phyloP scores from a whole-genome alignment of 2,888 invertebrate species.

The Aleiodes testaceus region DNA sequence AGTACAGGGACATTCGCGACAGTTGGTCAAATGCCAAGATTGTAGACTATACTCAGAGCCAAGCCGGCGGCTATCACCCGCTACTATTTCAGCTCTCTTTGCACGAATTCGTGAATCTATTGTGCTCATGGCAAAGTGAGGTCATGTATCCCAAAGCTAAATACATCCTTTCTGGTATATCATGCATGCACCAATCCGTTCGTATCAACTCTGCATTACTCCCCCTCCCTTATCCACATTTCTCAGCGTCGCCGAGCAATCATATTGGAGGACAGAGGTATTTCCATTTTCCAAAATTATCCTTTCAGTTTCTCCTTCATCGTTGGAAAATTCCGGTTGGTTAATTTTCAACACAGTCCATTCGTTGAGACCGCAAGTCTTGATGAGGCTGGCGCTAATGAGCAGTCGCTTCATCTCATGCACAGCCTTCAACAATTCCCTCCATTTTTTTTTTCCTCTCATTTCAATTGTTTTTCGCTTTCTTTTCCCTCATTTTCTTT shows the following conservation, averaged over 20 bases:
- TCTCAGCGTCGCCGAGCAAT: not conserved
- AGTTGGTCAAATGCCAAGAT: conserved; percentile 69
- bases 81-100: conserved; percentile 63
- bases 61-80: conserved; percentile 41
- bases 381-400: conserved; percentile 52
- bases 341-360: conserved; percentile 13
- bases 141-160: conserved; percentile 60
- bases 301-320: not conserved
- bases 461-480: not conserved
- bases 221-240: conserved; percentile 15
- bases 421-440: not conserved
- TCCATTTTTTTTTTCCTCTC: not conserved
- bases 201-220: not conserved
- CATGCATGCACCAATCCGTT: conserved; percentile 31
- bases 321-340: not conserved
- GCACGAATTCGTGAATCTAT: conserved; percentile 70
- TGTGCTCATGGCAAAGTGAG: conserved; percentile 61
- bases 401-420: conserved; percentile 42
- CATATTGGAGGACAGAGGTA: conserved; percentile 51
- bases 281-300: conserved; percentile 61
- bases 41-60: conserved; percentile 52
- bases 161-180: conserved; percentile 49
- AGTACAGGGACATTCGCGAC: conserved; percentile 60
- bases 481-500: not conserved
- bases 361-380: conserved; percentile 41